Percentiles rank a stretch among this genome's conserved stretches.
These are phyloP conservation scores for Acronicta psi DNA, from an alignment of 2,888 invertebrate genomes.

Conservation along the genomic window DNA sequence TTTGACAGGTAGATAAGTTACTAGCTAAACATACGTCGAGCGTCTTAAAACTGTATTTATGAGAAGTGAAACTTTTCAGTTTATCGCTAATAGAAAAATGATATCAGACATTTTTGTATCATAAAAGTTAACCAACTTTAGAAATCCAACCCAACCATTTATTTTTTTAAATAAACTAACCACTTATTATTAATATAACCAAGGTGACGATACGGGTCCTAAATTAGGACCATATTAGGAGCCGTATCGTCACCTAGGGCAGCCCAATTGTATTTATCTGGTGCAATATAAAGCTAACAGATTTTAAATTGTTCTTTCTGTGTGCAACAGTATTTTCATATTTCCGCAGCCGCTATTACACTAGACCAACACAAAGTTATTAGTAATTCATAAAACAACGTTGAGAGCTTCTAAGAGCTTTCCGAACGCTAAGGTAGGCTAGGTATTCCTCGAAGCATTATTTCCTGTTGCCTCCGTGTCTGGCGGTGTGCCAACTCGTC, in stretches of 20 bases:
- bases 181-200: too few species aligned
- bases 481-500: constrained; percentile 45
- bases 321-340: neutral
- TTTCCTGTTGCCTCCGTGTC: constrained; percentile 39
- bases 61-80: neutral
- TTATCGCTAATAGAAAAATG: too few species aligned
- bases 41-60: neutral
- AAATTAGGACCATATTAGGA: too few species aligned
- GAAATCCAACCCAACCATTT: too few species aligned
- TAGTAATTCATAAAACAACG: constrained; percentile 14
- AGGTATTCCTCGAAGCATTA: constrained; percentile 34
- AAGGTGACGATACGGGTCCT: constrained; percentile 3
- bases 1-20: constrained; percentile 6
- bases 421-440: constrained; percentile 16
- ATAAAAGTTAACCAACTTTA: too few species aligned
- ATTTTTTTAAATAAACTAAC: neutral
- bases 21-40: too few species aligned
- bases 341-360: neutral
- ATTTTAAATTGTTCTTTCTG: too few species aligned
- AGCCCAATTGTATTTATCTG: neutral
- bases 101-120: too few species aligned
- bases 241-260: neutral
- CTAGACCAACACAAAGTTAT: constrained; percentile 7
- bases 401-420: constrained; percentile 19
- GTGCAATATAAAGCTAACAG: neutral